Percentiles rank a stretch among this genome's conserved stretches.
Evolutionary conservation across 1,140 invertebrate genomes (phyloP).

Genomic region (Drosophila prosaltans): DNA sequence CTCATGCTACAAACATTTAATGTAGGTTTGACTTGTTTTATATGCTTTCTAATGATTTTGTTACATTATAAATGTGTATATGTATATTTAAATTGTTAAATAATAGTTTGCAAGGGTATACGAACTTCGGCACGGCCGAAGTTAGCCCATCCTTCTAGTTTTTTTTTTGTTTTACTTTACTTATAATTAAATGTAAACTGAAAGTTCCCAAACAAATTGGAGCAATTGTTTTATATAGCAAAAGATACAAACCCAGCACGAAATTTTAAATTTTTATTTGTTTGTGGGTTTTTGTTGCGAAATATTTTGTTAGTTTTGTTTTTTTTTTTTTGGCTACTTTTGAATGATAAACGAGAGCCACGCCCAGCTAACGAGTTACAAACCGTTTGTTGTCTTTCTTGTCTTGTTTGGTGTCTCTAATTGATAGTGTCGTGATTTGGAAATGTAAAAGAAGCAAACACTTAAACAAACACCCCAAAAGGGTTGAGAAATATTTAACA

Average conservation of each 20-base stretch:
- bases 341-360: conserved; percentile 75
- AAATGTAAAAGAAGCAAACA: conserved; percentile 30
- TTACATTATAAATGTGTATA: too few relatives aligned
- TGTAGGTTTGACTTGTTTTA: too few relatives aligned
- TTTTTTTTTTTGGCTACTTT: conserved; percentile 4
- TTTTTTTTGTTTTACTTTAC: conserved; percentile 29
- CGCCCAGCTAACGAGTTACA: conserved; percentile 69
- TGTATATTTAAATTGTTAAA: too few relatives aligned
- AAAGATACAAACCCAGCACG: conserved; percentile 25
- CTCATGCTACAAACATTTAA: too few relatives aligned
- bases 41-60: too few relatives aligned
- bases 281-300: conserved; percentile 51
- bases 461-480: neutral
- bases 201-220: conserved; percentile 75
- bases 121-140: too few relatives aligned
- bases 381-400: conserved; percentile 49
- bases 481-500: neutral
- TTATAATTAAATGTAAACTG: conserved; percentile 66
- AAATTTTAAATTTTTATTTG: conserved; percentile 51
- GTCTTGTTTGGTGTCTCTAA: conserved; percentile 66
- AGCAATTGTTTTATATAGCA: conserved; percentile 69
- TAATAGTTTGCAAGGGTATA: too few relatives aligned
- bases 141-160: too few relatives aligned
- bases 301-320: conserved; percentile 25
- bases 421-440: conserved; percentile 78